Evolutionary conservation across 2,888 invertebrate species (phyloP).

Genomic region (Rhamnusium bicolor): DNA sequence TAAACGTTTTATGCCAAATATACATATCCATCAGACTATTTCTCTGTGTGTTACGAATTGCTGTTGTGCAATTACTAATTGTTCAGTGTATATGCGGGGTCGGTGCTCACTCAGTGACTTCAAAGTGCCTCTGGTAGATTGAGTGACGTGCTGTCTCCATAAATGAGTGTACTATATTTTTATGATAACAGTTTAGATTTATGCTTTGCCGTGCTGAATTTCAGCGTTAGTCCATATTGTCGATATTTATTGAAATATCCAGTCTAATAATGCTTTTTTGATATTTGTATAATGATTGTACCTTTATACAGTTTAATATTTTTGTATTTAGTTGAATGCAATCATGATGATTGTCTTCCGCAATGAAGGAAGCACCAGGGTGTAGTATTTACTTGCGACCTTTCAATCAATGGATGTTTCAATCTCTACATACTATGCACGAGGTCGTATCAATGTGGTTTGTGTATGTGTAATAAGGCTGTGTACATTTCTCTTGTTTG

Average conservation of each 20-base stretch:
- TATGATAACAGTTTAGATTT: slow-evolving; percentile 68
- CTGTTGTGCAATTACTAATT: slow-evolving; percentile 70
- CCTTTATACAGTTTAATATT: slow-evolving; percentile 72
- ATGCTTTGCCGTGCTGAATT: slow-evolving; percentile 69
- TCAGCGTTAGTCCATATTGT: slow-evolving; percentile 67
- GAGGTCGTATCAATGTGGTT: slow-evolving; percentile 70
- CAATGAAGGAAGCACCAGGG: slow-evolving; percentile 71
- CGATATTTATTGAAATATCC: slow-evolving; percentile 60
- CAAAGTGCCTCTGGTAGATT: slow-evolving; percentile 71
- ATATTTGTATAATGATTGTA: slow-evolving; percentile 71
- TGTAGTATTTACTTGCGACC: slow-evolving; percentile 71
- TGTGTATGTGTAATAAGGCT: slow-evolving; percentile 72
- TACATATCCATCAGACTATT: slow-evolving; percentile 63
- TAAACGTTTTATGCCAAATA: slow-evolving; percentile 65
- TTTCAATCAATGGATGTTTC: slow-evolving; percentile 70
- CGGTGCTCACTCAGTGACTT: slow-evolving; percentile 70
- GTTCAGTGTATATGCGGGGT: slow-evolving; percentile 69
- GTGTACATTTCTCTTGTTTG: slow-evolving; percentile 68
- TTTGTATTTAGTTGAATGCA: slow-evolving; percentile 72
- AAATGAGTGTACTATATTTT: slow-evolving; percentile 70
- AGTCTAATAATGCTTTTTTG: slow-evolving; percentile 68
- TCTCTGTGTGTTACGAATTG: slow-evolving; percentile 70
- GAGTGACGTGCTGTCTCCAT: slow-evolving; percentile 68
- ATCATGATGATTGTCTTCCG: slow-evolving; percentile 72
- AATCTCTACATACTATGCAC: slow-evolving; percentile 70